Evolutionary conservation across 2,113 vertebrate species (phyloP).

Genomic region (Thamnaconus septentrionalis): DNA sequence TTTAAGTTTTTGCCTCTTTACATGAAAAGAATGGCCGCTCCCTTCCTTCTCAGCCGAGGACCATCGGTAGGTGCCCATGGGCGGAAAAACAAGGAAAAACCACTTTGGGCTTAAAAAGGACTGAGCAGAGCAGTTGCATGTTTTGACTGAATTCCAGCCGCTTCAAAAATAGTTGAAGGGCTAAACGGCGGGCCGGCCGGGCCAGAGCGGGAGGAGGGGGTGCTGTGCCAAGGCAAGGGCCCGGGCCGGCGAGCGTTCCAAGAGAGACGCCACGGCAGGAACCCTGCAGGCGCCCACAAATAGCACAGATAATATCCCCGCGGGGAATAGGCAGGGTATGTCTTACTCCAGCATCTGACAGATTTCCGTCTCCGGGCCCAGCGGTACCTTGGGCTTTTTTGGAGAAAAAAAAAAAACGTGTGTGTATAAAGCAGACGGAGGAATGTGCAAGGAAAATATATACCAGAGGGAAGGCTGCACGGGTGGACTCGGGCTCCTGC

Average conservation of each 20-base stretch:
- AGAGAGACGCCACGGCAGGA: slow-evolving; percentile 53
- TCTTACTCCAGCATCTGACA: slow-evolving; percentile 57
- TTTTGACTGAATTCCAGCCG: slow-evolving; percentile 76
- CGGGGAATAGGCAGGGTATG: slow-evolving; percentile 37
- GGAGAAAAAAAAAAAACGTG: slow-evolving; percentile 19
- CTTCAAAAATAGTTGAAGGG: slow-evolving; percentile 74
- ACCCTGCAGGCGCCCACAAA: slow-evolving; percentile 57
- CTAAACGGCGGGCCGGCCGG: slow-evolving; percentile 58
- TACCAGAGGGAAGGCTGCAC: too few relatives aligned
- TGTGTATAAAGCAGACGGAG: too few relatives aligned
- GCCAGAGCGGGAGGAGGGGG: slow-evolving; percentile 18
- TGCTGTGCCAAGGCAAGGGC: slow-evolving; percentile 52
- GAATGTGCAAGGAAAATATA: too few relatives aligned
- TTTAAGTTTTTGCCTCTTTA: too few relatives aligned
- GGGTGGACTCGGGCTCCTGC: too few relatives aligned
- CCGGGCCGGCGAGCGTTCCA: slow-evolving; percentile 51
- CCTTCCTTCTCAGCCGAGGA: too few relatives aligned
- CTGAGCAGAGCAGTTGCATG: slow-evolving; percentile 57
- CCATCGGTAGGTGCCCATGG: slow-evolving; percentile 45
- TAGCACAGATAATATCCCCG: slow-evolving; percentile 50
- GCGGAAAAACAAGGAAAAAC: slow-evolving; percentile 58
- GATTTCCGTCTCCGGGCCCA: slow-evolving; percentile 61
- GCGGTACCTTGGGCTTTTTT: slow-evolving; percentile 46
- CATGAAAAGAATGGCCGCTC: too few relatives aligned
- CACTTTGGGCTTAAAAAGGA: slow-evolving; percentile 69